These are phyloP conservation scores for Seladonia tumulorum DNA, from an alignment of 2,888 invertebrate species.

Conservation along the genomic window DNA sequence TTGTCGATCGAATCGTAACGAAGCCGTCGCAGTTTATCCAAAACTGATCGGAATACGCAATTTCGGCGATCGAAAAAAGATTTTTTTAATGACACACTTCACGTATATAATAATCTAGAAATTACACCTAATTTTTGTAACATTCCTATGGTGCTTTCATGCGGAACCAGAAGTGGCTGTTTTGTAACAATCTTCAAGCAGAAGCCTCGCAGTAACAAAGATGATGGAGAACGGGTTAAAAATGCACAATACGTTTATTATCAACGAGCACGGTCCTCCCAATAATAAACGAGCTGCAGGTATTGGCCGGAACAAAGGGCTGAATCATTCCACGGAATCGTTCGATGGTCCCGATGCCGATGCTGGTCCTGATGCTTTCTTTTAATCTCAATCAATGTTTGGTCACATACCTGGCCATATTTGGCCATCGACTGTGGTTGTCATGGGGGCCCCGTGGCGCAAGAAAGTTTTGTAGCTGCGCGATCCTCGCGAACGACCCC, in stretches of 20 bases:
- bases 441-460: conserved; percentile 53
- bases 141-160: neutral
- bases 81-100: neutral
- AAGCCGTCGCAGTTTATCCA: neutral
- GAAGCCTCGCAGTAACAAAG: neutral
- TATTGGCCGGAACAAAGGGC: conserved; percentile 10
- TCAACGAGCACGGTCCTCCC: neutral
- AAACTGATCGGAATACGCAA: neutral
- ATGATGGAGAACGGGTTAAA: neutral
- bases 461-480: conserved; percentile 51
- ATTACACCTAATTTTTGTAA: neutral
- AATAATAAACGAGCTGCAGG: neutral
- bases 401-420: conserved; percentile 78
- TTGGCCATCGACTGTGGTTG: conserved; percentile 71
- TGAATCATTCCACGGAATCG: conserved; percentile 35
- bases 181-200: neutral
- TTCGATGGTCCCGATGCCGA: conserved; percentile 7
- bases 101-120: neutral
- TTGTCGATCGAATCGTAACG: neutral
- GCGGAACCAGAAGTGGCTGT: neutral
- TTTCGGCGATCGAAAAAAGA: neutral
- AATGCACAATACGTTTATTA: conserved; percentile 8
- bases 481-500: conserved; percentile 57
- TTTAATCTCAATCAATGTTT: conserved; percentile 71
- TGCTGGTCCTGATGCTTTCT: conserved; percentile 33